Evolutionary conservation across 2,113 vertebrate species (phyloP), one percentile per base, ranked within the genome.

Genomic region (Oostethus manadensis): DNA sequence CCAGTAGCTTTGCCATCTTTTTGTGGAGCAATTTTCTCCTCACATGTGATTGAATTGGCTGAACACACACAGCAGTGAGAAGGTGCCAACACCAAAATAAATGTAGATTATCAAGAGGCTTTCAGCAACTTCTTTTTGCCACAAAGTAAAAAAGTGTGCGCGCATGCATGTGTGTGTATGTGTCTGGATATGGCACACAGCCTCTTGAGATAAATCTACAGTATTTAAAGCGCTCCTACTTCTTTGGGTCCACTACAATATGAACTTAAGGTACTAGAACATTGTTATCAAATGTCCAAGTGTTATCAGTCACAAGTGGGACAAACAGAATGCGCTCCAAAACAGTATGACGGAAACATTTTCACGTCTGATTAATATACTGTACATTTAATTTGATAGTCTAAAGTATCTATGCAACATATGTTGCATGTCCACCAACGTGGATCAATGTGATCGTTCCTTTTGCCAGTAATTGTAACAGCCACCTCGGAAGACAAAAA

Each of bases 171-270:
- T 43, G 38, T 40, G 38, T 40, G 38, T 14, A 14, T 42, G 38
- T 42, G 40, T 44, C 2, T 47, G n/a, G 29, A 29, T 14, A 18
- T 71, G 66, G 73, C 77, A 84, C 74, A 67, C 69, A 69, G 76
- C 60, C 71, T 73, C 73, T 71, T 86, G 58, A 81, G 74, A 86
- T 87, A 86, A 87, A 14, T 82, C 77, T 85, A n/a, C n/a, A n/a
- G n/a, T n/a, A 76, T 85, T 85, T 87, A 87, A 82, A 81, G 76
- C 77, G 74, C 84, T 76, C 77, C 79, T 68, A 80, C 79, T 84
- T 87, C 83, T 85, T 86, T 85, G 82, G 51, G 69, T 62, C 53
- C 53, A 62, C 78, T 74, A 70, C 62, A 81, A 86, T 40, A 38
- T 84, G 86, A 70, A 82, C 68, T 74, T 65, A 6, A 7, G 55